Conservation (phyloP, 2,113 vertebrate species). For the Laterallus jamaicensis region DNA sequence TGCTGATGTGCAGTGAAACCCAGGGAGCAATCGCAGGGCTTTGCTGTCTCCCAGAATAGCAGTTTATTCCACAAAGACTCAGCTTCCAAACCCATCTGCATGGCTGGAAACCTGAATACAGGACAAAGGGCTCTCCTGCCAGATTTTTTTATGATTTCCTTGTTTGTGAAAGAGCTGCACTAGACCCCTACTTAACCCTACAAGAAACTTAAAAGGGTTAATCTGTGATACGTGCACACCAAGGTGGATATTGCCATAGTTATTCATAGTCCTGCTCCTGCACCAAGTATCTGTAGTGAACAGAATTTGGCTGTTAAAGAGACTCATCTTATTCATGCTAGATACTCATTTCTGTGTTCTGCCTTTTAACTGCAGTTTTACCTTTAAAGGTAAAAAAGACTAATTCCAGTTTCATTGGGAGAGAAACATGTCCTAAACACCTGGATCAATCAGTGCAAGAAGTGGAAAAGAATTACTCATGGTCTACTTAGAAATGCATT, state of each 20-base stretch:
- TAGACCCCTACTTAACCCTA: neutral
- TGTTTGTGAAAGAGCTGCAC: neutral
- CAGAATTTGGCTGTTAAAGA: neutral
- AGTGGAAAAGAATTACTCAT: neutral
- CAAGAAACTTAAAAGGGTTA: neutral
- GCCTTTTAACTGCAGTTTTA: neutral
- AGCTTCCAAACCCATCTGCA: neutral
- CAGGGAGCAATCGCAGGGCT: neutral
- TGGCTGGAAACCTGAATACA: neutral
- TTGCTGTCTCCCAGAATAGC: neutral
- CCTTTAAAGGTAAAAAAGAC: neutral
- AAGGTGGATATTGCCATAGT: rapidly evolving
- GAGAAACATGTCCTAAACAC: neutral
- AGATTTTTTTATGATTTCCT: neutral
- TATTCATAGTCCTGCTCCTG: neutral
- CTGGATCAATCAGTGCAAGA: neutral
- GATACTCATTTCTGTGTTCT: neutral
- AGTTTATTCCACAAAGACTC: neutral
- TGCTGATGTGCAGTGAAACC: neutral
- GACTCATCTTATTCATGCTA: neutral
- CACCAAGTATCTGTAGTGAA: neutral
- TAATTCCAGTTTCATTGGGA: neutral
- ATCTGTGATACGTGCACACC: neutral
- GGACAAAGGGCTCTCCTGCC: neutral
- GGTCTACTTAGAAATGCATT: neutral